A percentile compares a stretch with the other conserved stretches of the same genome.
phyloP scores from a whole-genome alignment of 1,140 invertebrate genomes.

The Lamellibrachia luymesi region DNA sequence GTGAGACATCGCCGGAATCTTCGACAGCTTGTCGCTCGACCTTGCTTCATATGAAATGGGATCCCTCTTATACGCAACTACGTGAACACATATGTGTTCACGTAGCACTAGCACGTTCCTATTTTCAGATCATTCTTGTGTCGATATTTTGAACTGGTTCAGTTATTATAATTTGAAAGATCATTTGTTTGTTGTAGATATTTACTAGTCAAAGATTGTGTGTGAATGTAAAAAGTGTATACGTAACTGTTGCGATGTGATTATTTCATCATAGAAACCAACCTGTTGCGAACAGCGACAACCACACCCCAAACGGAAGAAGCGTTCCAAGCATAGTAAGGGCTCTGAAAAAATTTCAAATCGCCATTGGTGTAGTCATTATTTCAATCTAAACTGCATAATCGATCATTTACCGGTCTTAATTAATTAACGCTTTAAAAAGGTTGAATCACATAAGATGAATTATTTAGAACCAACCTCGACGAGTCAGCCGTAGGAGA shows the following conservation, averaged over 20 bases:
- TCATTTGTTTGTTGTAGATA: not conserved
- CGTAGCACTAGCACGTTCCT: not conserved
- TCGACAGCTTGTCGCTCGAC: not conserved
- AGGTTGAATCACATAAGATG: not conserved
- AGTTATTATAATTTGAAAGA: not conserved
- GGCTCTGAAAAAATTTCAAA: not conserved
- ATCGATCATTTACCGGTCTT: not conserved
- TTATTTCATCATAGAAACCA: not conserved
- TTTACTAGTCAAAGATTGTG: not conserved
- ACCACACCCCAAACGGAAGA: not conserved
- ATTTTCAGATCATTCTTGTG: not conserved
- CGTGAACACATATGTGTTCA: not conserved
- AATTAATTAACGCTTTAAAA: not conserved
- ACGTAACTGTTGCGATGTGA: not conserved
- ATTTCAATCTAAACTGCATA: not conserved
- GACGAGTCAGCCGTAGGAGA: too few species aligned
- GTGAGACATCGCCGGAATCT: not conserved
- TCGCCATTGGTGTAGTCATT: not conserved
- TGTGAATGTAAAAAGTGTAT: not conserved
- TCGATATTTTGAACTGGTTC: not conserved
- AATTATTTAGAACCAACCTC: too few species aligned
- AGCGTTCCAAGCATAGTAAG: not conserved
- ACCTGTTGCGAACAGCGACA: not conserved
- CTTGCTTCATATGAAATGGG: not conserved
- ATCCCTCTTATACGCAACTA: not conserved